Evolutionary conservation across 1,140 invertebrate species (phyloP), one percentile per base, ranked within the genome.

Genomic region (Zaprionus gabonicus): DNA sequence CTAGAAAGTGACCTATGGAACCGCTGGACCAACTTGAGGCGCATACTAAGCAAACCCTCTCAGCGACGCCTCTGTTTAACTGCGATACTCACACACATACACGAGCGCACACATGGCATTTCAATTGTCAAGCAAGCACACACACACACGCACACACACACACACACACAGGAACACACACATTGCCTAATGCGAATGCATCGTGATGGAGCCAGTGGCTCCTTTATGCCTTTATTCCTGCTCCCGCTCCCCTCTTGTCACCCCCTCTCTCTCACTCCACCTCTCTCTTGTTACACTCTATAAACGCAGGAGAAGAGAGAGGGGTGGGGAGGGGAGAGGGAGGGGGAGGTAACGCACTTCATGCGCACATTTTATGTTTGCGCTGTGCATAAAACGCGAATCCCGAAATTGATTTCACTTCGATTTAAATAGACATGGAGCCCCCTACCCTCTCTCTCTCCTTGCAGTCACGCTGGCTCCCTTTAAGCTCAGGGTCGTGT

Each of bases 391-490:
- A 87, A 86, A 86, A 87, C 80, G 80, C 76, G 80, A 87, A 69
- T 87, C 56, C 82, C 76, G 51, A 87, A 86, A 86, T 86, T 86
- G 83, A 87, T 86, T 86, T 86, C 73, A 71, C 83, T 82, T 80
- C 83, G 83, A 86, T 87, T 86, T 86, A 86, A 86, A 86, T 86
- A 86, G 82, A 87, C 82, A 80, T 74, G 71, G 17, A 53, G 53
- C 75, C 68, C 72, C 49, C 72, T 6, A 7, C 6, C 41, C 5
- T 17, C 41, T 15, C 38, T 13, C 3, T 4, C 4, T n/a, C 20
- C 41, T 17, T 5, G 17, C n/a, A 10, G 31, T 17, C 17, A 38
- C 20, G 27, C 41, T 25, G n/a, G 44, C 27, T 17, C 12, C 60
- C 51, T 38, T 12, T 28, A 62, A 36, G 38, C 46, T 71, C 41